Percentiles rank a stretch among this genome's conserved stretches.
These are phyloP conservation scores for Rhopalosiphum nymphaeae DNA, from an alignment of 2,888 invertebrate species.

Conservation along the genomic window DNA sequence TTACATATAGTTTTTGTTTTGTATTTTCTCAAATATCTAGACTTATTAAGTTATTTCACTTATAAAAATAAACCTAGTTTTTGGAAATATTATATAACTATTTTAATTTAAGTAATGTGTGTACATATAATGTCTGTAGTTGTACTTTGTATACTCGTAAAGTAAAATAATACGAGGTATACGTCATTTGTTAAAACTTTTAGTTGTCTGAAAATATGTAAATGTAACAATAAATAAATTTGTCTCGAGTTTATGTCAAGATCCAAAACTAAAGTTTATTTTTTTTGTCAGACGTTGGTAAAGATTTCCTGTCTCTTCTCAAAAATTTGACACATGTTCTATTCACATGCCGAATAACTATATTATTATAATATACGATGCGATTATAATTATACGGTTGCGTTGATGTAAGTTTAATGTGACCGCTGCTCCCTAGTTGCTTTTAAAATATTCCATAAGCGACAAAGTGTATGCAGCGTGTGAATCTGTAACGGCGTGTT, in stretches of 20 bases:
- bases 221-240: background rate
- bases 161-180: background rate
- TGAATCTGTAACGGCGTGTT: conserved; percentile 18
- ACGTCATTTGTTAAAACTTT: background rate
- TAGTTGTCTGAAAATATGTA: background rate
- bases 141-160: background rate
- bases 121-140: background rate
- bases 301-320: background rate
- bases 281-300: background rate
- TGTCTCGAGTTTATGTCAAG: background rate
- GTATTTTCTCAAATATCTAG: background rate
- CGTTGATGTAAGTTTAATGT: conserved; percentile 52
- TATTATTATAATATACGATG: conserved; percentile 14
- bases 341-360: background rate
- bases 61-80: background rate
- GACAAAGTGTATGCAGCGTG: conserved; percentile 4
- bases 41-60: background rate
- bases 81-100: background rate
- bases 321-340: background rate
- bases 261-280: background rate
- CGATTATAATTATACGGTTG: conserved; percentile 29
- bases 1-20: background rate
- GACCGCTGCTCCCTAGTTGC: conserved; percentile 39
- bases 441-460: conserved; percentile 49
- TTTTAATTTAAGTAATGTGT: background rate